phyloP scores from a whole-genome alignment of 2,113 vertebrate genomes.

The Indicator maculatus region DNA sequence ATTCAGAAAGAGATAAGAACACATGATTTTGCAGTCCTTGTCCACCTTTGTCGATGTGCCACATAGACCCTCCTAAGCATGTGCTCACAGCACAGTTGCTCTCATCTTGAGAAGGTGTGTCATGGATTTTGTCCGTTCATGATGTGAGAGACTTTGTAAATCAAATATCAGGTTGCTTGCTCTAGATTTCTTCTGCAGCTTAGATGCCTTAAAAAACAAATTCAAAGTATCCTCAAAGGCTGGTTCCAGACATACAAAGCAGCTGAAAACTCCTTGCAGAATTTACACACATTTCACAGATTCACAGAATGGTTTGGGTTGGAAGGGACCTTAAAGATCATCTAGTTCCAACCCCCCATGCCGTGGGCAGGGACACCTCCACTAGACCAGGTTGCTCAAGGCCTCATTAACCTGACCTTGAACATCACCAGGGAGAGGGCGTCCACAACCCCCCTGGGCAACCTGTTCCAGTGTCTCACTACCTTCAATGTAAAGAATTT shows the following conservation, averaged over 20 bases:
- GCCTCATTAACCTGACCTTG: too few species aligned
- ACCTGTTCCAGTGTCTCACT: too few species aligned
- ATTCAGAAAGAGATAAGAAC: not conserved
- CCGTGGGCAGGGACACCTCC: too few species aligned
- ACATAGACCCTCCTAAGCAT: not conserved
- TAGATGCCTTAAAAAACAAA: not conserved
- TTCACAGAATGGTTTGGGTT: too few species aligned
- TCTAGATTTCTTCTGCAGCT: not conserved
- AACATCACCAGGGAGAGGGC: too few species aligned
- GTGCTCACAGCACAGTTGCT: not conserved
- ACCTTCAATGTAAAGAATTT: too few species aligned
- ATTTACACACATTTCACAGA: not conserved
- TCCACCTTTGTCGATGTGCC: not conserved
- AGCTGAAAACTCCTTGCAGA: not conserved
- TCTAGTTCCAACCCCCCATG: too few species aligned
- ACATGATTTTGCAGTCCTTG: not conserved
- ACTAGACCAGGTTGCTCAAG: too few species aligned
- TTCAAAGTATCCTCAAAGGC: not conserved
- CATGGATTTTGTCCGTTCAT: not conserved
- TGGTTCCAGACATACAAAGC: not conserved
- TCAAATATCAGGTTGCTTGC: fast-evolving
- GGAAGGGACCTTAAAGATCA: too few species aligned
- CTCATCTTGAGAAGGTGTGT: not conserved
- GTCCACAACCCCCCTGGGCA: too few species aligned
- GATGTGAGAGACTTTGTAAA: not conserved